Evolutionary conservation across 2,797 vertebrate species (phyloP), one percentile per base, ranked within the genome.

Genomic region (Smutsia gigantea): DNA sequence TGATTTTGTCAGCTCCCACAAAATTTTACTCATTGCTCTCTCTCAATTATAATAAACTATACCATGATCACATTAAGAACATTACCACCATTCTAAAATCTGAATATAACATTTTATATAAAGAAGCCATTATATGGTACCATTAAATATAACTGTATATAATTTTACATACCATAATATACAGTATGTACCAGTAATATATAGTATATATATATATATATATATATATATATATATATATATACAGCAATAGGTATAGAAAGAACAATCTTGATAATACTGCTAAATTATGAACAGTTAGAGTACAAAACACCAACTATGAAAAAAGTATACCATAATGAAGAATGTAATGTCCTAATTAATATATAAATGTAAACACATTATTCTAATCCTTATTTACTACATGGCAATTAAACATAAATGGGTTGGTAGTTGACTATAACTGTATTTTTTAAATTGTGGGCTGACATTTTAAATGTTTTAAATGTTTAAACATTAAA

Each of bases 1-100:
- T 49, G 25, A 84, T 66, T 93, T 92, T 83, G 57, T 66, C 15
- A 81, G 25, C 25, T 39, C 87, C 55, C 66, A 96, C 21, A 94
- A 77, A 93, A 71, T 71, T 91, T 91, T 94, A 91, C 59, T 94
- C 69, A 77, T 21, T 83, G 59, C 9, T 21, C 25, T 92, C 81
- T 93, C 39, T 91, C 57, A 93, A 85, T 74, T 94, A 74, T 5
- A 63, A 75, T 49, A 91, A 59, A 27, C 4, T 92, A 8, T 85
- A 31, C 21, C 23, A 86, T 64, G 15, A 90, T 71, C 53, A 94
- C 7, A 86, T 51, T 71, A 90, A 82, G 61, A 93, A 57, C 23
- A 55, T 46, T 51, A 61, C 8, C 4, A 17, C 37, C 13, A 78
- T 34, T 84, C 64, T 92, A 57, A 37, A 92, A 94, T 51, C 59